Evolutionary conservation across 1,140 invertebrate species (phyloP).

Genomic region (Saccostrea cuccullata): DNA sequence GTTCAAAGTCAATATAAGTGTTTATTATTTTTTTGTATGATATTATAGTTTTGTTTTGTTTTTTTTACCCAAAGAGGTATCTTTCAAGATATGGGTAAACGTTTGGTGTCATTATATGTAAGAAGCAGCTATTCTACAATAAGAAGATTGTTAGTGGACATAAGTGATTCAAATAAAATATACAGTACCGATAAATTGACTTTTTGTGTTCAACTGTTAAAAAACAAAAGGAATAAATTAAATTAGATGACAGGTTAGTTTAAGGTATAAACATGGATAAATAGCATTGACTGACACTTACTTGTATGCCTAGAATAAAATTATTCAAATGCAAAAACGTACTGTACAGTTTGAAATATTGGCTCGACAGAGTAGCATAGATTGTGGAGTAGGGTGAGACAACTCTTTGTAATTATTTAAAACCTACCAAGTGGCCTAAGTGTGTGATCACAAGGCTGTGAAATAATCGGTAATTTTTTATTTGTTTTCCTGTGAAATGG

Average conservation of each 20-base stretch:
- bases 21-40: no score
- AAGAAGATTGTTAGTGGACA: no score
- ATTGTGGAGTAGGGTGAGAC: neutral
- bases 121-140: no score
- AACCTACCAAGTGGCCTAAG: neutral
- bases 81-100: no score
- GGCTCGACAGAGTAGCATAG: neutral
- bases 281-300: neutral
- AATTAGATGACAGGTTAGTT: no score
- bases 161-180: no score
- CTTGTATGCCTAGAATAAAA: neutral
- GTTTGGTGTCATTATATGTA: no score
- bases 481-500: conserved; percentile 25
- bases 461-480: conserved; percentile 19
- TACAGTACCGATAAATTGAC: no score
- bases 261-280: neutral
- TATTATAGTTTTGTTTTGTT: no score
- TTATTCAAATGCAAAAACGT: neutral
- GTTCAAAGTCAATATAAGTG: no score
- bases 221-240: no score
- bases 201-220: neutral
- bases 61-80: no score
- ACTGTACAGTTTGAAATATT: neutral
- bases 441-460: conserved; percentile 28
- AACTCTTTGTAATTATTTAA: neutral